Conservation (phyloP, 1,140 invertebrate species). For the Temnothorax longispinosus region DNA sequence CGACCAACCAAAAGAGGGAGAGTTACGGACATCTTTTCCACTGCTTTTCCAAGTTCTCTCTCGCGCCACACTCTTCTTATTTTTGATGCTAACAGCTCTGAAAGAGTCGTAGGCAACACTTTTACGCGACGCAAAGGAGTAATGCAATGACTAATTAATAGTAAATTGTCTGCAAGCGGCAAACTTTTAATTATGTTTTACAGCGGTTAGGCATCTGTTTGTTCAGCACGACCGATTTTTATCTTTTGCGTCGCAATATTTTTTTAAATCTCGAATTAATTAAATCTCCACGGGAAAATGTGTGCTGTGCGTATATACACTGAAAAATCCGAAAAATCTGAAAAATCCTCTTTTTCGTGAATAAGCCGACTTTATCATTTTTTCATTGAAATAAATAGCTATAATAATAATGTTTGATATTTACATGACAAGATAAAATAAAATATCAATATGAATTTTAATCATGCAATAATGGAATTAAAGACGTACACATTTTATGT, state of each 20-base stretch:
- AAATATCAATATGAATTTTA: background rate
- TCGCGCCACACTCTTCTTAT: background rate
- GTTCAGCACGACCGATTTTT: background rate
- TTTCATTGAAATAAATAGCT: background rate
- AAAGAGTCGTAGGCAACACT: conserved; percentile 15
- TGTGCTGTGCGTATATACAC: background rate
- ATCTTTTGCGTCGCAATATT: background rate
- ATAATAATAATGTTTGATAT: background rate
- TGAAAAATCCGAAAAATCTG: background rate
- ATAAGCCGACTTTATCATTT: background rate
- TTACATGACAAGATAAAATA: background rate
- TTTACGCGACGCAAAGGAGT: background rate
- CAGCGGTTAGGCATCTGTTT: background rate
- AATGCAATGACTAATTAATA: conserved; percentile 28
- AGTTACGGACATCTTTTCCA: conserved; percentile 51
- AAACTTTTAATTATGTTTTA: conserved; percentile 40
- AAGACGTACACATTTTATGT: background rate
- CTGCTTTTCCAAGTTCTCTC: conserved; percentile 16
- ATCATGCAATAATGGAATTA: background rate
- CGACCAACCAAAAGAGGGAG: conserved; percentile 2
- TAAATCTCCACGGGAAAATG: background rate
- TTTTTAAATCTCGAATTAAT: conserved; percentile 5
- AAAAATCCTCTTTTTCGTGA: background rate
- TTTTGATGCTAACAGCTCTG: conserved; percentile 33
- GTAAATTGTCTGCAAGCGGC: background rate